phyloP scores from a whole-genome alignment of 2,113 vertebrate genomes.

The Numenius arquata region DNA sequence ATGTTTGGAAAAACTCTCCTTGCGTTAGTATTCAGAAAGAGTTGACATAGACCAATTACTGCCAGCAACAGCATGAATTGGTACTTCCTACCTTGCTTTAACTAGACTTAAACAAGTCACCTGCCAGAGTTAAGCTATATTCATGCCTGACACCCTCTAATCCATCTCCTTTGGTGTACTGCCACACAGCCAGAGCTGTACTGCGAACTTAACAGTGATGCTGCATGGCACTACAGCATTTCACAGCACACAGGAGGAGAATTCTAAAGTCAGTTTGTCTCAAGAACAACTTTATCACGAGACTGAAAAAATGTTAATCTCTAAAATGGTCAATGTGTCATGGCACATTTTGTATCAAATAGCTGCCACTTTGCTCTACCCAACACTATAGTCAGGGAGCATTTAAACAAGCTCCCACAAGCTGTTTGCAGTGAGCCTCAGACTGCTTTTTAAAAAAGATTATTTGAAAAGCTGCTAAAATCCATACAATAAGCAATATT shows the following conservation, averaged over 20 bases:
- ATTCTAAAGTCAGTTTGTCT: neutral
- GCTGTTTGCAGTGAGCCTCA: neutral
- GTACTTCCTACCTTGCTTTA: neutral
- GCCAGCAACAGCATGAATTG: neutral
- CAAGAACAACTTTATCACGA: slow-evolving; percentile 9
- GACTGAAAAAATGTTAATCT: slow-evolving; percentile 55
- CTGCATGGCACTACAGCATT: neutral
- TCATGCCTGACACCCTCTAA: neutral
- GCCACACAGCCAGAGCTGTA: neutral
- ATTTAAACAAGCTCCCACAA: neutral
- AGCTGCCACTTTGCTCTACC: neutral
- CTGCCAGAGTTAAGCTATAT: neutral
- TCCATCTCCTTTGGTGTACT: neutral
- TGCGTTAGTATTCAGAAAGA: neutral
- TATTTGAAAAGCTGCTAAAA: neutral
- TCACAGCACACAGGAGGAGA: neutral
- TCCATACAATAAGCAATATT: neutral
- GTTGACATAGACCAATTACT: neutral
- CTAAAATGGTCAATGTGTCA: slow-evolving; percentile 8
- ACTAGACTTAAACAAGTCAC: neutral
- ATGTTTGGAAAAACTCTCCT: neutral
- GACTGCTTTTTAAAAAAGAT: neutral
- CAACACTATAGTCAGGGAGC: neutral
- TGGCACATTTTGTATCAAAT: neutral
- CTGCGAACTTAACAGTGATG: neutral